Conservation (phyloP, 2,113 vertebrate genomes). For the Chlamydotis undulata region DNA sequence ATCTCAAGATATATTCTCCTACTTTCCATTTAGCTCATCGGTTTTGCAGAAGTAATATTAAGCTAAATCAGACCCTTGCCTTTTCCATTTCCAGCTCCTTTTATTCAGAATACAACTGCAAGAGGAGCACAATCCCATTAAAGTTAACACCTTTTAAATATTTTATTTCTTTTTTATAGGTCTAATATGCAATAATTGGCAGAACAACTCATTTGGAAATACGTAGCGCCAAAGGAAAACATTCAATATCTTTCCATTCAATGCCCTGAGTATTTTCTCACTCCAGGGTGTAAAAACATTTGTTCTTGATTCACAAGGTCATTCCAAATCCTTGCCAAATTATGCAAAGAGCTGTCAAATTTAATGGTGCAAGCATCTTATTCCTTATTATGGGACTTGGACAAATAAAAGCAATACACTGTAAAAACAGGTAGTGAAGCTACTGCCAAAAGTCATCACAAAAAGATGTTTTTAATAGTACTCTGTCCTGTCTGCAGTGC, state of each 20-base stretch:
- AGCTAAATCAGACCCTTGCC: not conserved
- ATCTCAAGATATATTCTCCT: not conserved
- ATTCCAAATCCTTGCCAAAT: conserved; percentile 28
- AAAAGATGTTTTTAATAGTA: not conserved
- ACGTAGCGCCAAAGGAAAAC: not conserved
- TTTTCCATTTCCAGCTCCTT: not conserved
- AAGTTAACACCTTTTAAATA: conserved; percentile 40
- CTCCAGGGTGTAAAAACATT: conserved; percentile 46
- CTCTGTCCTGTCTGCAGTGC: not conserved
- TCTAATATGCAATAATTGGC: conserved; percentile 32
- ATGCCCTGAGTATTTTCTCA: conserved; percentile 24
- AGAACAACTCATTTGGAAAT: conserved; percentile 20
- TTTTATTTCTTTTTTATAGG: conserved; percentile 27
- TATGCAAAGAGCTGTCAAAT: conserved; percentile 23
- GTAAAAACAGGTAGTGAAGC: not conserved
- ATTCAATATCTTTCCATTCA: conserved; percentile 31
- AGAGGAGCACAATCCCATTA: not conserved
- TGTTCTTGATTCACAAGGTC: conserved; percentile 6
- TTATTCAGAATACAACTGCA: not conserved
- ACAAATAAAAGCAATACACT: conserved; percentile 23
- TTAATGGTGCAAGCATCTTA: not conserved
- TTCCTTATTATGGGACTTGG: not conserved
- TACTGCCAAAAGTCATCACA: not conserved
- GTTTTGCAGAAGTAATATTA: conserved; percentile 12
- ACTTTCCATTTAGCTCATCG: conserved; percentile 14